Evolutionary conservation across 2,888 invertebrate genomes (phyloP).

Genomic region (Drosophila formosana): DNA sequence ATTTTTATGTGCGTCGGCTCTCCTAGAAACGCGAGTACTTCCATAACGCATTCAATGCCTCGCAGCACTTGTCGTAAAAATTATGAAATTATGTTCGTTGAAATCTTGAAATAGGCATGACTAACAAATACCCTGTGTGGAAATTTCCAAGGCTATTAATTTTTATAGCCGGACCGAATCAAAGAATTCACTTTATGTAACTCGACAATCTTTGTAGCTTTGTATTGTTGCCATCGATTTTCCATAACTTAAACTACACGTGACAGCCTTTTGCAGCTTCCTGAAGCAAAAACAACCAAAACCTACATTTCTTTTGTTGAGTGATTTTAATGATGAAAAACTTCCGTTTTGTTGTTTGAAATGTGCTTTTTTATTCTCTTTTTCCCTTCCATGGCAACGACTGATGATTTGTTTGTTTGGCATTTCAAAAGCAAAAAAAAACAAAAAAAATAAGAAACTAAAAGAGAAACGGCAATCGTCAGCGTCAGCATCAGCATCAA

Average conservation of each 20-base stretch:
- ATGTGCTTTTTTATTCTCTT: constrained; percentile 19
- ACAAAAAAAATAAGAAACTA: constrained; percentile 10
- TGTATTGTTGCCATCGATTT: not conserved
- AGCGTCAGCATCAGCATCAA: constrained; percentile 22
- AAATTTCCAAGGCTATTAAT: not conserved
- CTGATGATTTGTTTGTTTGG: constrained; percentile 63
- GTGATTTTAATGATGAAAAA: constrained; percentile 63
- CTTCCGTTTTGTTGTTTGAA: constrained; percentile 54
- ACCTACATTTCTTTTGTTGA: constrained; percentile 20
- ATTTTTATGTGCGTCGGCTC: constrained; percentile 56
- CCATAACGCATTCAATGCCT: constrained; percentile 39
- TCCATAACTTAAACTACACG: not conserved
- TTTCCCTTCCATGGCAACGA: constrained; percentile 4
- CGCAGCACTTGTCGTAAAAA: constrained; percentile 67
- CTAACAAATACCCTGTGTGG: constrained; percentile 25
- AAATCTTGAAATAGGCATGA: not conserved
- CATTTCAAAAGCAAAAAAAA: constrained; percentile 23
- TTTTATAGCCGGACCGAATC: not conserved
- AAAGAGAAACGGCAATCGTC: constrained; percentile 7
- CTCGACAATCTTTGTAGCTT: not conserved
- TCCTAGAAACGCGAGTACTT: constrained; percentile 37
- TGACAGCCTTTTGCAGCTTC: not conserved
- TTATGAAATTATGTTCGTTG: constrained; percentile 65
- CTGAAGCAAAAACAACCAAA: not conserved
- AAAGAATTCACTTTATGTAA: not conserved